A percentile compares a stretch with the other conserved stretches of the same genome.
These are phyloP conservation scores for Pararge aegeria DNA, from an alignment of 1,140 invertebrate species.

Conservation along the genomic window DNA sequence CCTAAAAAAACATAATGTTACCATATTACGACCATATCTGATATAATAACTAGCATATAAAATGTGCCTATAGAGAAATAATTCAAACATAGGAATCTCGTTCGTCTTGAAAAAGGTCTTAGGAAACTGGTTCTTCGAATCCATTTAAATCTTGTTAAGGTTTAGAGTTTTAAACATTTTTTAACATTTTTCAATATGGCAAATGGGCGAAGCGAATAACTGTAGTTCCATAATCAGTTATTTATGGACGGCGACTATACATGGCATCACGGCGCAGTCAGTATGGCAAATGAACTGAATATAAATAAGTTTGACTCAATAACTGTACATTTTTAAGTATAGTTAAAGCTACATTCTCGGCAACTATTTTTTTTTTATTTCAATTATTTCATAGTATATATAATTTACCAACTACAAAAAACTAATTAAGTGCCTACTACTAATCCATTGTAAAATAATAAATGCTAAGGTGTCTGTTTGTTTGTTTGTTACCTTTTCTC, in stretches of 20 bases:
- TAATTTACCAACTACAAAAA: no score
- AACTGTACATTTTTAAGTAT: conserved; percentile 1
- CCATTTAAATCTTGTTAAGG: conserved; percentile 3
- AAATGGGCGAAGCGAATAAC: background rate
- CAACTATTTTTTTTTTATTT: no score
- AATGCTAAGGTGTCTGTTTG: no score
- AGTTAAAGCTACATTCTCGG: no score
- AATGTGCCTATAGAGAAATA: no score
- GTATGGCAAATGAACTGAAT: background rate
- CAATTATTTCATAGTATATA: no score
- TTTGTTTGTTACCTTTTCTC: no score
- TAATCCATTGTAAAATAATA: no score
- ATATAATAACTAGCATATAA: no score
- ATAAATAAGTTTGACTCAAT: background rate
- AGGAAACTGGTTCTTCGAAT: background rate
- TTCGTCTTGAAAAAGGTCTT: conserved; percentile 1
- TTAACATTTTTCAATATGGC: conserved; percentile 1
- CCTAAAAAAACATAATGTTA: no score
- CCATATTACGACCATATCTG: no score
- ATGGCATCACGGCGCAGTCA: background rate
- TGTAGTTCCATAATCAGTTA: background rate
- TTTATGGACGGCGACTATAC: background rate
- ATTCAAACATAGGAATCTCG: background rate
- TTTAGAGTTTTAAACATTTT: background rate
- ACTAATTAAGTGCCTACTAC: no score